A percentile compares a stretch with the other conserved stretches of the same genome.
These are phyloP conservation scores for Pollachius pollachius DNA, from an alignment of 2,113 vertebrate species.

Conservation along the genomic window DNA sequence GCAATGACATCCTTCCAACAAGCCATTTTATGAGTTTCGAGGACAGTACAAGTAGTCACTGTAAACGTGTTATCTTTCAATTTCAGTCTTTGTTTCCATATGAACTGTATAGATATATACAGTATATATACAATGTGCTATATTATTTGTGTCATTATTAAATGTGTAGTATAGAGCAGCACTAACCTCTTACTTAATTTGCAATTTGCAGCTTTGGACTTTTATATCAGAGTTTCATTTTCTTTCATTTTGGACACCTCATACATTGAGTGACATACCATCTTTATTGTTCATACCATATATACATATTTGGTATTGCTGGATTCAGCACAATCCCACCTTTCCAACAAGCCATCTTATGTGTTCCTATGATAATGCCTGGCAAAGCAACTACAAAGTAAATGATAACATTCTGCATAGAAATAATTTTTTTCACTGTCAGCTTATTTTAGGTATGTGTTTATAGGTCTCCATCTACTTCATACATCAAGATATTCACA, in stretches of 20 bases:
- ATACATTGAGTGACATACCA: not conserved
- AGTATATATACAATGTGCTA: not conserved
- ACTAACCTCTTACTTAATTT: too few species aligned
- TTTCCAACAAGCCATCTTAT: too few species aligned
- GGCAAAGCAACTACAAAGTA: too few species aligned
- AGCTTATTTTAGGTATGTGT: not conserved
- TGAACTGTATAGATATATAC: not conserved
- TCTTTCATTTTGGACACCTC: not conserved
- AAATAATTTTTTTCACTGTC: too few species aligned
- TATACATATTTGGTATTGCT: not conserved
- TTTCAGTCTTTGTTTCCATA: constrained; percentile 1
- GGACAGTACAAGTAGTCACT: too few species aligned
- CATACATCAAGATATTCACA: constrained; percentile 6
- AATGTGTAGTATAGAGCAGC: not conserved
- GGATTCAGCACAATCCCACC: not conserved
- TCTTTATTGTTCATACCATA: not conserved
- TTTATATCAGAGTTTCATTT: too few species aligned
- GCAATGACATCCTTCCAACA: too few species aligned
- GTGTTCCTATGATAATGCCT: too few species aligned
- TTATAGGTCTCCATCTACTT: not conserved
- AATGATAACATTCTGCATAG: too few species aligned
- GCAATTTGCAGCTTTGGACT: too few species aligned
- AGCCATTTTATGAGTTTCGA: too few species aligned
- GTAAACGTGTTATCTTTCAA: not conserved
- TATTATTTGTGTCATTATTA: not conserved